Conservation (phyloP, 2,113 vertebrate genomes). For the Junco hyemalis region DNA sequence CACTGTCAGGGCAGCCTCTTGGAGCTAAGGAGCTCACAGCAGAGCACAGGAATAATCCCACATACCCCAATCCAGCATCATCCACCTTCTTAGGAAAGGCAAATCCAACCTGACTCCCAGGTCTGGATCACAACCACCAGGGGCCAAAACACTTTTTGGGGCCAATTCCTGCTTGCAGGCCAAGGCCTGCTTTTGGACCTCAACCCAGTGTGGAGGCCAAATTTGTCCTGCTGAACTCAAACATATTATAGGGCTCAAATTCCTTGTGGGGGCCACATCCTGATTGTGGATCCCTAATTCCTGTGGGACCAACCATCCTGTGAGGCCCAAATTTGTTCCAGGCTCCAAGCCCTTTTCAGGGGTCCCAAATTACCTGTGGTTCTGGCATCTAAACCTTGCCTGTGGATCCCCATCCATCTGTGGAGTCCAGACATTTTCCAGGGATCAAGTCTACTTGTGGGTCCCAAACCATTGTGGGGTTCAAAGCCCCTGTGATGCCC, state of each 20-base stretch:
- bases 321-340: not conserved
- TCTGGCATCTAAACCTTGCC: not conserved
- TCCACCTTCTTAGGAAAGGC: not conserved
- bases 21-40: not conserved
- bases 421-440: not conserved
- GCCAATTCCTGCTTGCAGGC: not conserved
- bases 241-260: not conserved
- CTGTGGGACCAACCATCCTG: not conserved
- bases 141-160: not conserved
- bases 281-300: not conserved
- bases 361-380: not conserved
- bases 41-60: rapidly evolving
- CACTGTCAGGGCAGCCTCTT: not conserved
- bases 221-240: not conserved
- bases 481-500: not conserved
- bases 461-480: not conserved
- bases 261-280: not conserved
- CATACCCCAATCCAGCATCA: not conserved
- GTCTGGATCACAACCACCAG: not conserved
- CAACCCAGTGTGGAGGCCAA: not conserved
- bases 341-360: not conserved
- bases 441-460: not conserved
- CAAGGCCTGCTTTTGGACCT: not conserved
- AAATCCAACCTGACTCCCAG: not conserved
- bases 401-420: rapidly evolving